phyloP scores from a whole-genome alignment of 1,140 invertebrate species.

The Coptotermes formosanus region DNA sequence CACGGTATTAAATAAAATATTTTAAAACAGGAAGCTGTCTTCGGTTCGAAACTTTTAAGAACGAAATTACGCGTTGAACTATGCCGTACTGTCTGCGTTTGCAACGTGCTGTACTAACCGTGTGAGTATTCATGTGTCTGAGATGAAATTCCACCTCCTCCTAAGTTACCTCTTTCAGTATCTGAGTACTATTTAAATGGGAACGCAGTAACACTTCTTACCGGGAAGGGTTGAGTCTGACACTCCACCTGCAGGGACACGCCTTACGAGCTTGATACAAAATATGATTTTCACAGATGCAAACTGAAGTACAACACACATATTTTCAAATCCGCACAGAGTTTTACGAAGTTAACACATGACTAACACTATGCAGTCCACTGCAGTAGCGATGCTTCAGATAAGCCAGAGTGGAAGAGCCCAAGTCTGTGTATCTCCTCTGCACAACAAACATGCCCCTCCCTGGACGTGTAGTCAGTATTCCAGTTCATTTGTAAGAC shows the following conservation, averaged over 20 bases:
- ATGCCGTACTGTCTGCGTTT: too few species aligned
- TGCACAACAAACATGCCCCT: background rate
- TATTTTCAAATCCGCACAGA: background rate
- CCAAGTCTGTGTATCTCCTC: background rate
- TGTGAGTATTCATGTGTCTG: too few species aligned
- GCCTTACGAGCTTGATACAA: too few species aligned
- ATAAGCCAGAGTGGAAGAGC: background rate
- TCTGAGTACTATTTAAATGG: too few species aligned
- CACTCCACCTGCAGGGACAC: too few species aligned
- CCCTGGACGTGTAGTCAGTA: background rate
- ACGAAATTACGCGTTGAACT: background rate
- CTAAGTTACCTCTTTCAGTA: too few species aligned
- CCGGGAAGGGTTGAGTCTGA: too few species aligned
- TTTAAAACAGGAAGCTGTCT: too few species aligned
- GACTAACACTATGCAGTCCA: background rate
- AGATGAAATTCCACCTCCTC: too few species aligned
- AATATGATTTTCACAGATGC: background rate
- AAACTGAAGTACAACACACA: background rate
- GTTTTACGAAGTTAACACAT: background rate
- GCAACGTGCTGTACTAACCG: too few species aligned
- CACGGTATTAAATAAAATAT: too few species aligned
- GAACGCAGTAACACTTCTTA: too few species aligned
- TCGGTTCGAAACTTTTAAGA: background rate
- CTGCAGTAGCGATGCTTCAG: background rate
- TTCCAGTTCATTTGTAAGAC: conserved; percentile 7